Conservation (phyloP, 2,113 vertebrate genomes). For the Datnioides undecimradiatus region DNA sequence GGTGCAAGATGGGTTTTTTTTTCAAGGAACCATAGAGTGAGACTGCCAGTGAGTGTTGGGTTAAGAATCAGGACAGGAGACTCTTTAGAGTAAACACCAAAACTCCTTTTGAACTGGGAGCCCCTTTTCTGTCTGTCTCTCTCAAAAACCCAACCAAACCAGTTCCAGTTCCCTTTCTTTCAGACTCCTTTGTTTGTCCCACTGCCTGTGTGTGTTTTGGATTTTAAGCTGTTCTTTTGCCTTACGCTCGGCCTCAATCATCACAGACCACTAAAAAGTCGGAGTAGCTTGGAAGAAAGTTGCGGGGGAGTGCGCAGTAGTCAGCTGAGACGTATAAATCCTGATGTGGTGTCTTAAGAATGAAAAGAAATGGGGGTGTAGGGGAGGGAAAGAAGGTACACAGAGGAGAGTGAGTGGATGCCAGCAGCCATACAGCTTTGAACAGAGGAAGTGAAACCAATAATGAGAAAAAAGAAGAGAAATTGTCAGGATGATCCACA, state of each 20-base stretch:
- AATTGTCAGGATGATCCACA: constrained; percentile 14
- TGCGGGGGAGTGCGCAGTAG: constrained; percentile 19
- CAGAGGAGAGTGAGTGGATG: constrained; percentile 39
- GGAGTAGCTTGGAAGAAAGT: constrained; percentile 37
- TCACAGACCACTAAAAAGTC: constrained; percentile 26
- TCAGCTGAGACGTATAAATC: constrained; percentile 47
- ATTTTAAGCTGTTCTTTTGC: constrained; percentile 45
- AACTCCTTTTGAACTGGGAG: constrained; percentile 62
- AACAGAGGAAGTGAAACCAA: constrained; percentile 54
- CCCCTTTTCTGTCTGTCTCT: constrained; percentile 29
- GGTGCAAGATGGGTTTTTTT: constrained; percentile 65
- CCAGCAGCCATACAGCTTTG: constrained; percentile 39
- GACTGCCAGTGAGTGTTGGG: constrained; percentile 59
- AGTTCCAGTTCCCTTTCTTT: constrained; percentile 67
- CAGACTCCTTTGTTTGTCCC: constrained; percentile 60
- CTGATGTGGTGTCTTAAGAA: constrained; percentile 37
- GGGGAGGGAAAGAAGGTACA: constrained; percentile 43
- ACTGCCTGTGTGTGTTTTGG: constrained; percentile 42
- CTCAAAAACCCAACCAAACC: constrained; percentile 58
- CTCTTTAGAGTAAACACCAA: constrained; percentile 69
- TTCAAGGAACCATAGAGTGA: constrained; percentile 65
- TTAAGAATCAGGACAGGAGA: constrained; percentile 61
- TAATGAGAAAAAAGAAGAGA: background rate
- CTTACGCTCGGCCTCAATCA: constrained; percentile 31
- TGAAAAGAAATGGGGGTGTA: constrained; percentile 5